These are phyloP conservation scores for Drosophila parabipectinata DNA, from an alignment of 1,140 invertebrate genomes.

Conservation along the genomic window DNA sequence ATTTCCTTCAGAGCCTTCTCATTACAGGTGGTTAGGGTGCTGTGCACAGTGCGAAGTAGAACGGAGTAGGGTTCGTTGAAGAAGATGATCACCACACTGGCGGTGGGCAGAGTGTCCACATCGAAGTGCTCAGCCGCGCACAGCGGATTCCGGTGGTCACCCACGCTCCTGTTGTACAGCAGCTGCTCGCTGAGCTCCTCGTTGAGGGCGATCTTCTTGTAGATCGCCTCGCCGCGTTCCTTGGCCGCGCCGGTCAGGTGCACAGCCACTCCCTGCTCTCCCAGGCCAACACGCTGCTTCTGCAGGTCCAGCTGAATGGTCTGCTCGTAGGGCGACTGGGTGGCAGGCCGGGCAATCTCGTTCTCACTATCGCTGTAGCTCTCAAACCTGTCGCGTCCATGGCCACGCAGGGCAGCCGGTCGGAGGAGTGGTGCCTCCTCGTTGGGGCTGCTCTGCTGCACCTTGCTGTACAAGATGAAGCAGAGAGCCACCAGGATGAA, in stretches of 20 bases:
- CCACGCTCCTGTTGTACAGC: constrained; percentile 89
- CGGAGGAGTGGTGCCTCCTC: constrained; percentile 32
- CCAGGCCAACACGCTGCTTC: constrained; percentile 85
- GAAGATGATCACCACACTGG: constrained; percentile 93
- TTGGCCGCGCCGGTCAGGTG: constrained; percentile 85
- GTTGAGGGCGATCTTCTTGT: constrained; percentile 93
- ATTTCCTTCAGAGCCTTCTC: constrained; percentile 90
- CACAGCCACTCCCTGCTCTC: constrained; percentile 88
- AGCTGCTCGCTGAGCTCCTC: constrained; percentile 92
- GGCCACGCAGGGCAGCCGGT: constrained; percentile 15
- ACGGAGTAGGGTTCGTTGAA: constrained; percentile 95
- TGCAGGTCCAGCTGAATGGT: constrained; percentile 82
- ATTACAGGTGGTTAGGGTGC: constrained; percentile 92
- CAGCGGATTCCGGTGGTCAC: constrained; percentile 86
- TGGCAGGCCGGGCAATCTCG: constrained; percentile 54
- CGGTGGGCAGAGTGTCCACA: constrained; percentile 84
- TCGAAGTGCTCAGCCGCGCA: constrained; percentile 85
- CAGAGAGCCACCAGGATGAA: constrained; percentile 75
- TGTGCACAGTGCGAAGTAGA: constrained; percentile 93
- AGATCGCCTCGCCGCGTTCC: constrained; percentile 86
- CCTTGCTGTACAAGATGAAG: constrained; percentile 79
- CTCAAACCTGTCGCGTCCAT: constrained; percentile 31
- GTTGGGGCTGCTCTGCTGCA: constrained; percentile 49
- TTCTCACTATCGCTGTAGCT: constrained; percentile 46
- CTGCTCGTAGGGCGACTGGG: constrained; percentile 75